These are phyloP conservation scores for Allophyes oxyacanthae DNA, from an alignment of 2,888 invertebrate genomes.

Conservation along the genomic window DNA sequence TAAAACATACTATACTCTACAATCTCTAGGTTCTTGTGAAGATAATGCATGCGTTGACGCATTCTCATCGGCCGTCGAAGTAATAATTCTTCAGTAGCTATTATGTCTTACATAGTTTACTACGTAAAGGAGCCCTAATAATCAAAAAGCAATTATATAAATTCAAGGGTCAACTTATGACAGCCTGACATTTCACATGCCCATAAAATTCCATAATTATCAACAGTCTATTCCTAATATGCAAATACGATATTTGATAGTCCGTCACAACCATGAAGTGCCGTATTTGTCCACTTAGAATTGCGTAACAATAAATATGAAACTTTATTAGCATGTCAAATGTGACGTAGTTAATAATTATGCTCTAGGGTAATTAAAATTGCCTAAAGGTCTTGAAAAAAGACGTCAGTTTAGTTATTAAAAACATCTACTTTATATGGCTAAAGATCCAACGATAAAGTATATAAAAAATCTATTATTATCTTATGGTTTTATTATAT, in stretches of 20 bases:
- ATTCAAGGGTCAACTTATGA: background rate
- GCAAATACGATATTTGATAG: constrained; percentile 28
- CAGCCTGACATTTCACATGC: constrained; percentile 26
- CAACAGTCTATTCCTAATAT: constrained; percentile 9
- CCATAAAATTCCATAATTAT: constrained; percentile 24
- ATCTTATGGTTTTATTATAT: too few species aligned
- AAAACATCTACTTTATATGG: background rate
- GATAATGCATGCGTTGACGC: too few species aligned
- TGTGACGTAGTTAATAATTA: constrained; percentile 12
- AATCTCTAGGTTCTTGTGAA: too few species aligned
- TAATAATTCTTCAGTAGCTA: too few species aligned
- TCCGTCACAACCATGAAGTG: constrained; percentile 13
- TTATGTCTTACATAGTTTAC: too few species aligned
- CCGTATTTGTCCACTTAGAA: constrained; percentile 16
- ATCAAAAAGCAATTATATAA: background rate
- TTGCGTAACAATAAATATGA: constrained; percentile 26
- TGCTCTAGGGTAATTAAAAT: constrained; percentile 3
- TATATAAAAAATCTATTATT: too few species aligned
- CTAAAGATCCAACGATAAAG: too few species aligned
- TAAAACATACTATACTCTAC: too few species aligned
- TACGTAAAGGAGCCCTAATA: too few species aligned
- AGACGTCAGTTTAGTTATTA: background rate
- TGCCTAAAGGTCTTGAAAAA: background rate
- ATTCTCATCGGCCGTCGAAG: too few species aligned
- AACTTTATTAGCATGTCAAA: constrained; percentile 33